phyloP scores from a whole-genome alignment of 2,113 vertebrate species.

The Oryzias melastigma region DNA sequence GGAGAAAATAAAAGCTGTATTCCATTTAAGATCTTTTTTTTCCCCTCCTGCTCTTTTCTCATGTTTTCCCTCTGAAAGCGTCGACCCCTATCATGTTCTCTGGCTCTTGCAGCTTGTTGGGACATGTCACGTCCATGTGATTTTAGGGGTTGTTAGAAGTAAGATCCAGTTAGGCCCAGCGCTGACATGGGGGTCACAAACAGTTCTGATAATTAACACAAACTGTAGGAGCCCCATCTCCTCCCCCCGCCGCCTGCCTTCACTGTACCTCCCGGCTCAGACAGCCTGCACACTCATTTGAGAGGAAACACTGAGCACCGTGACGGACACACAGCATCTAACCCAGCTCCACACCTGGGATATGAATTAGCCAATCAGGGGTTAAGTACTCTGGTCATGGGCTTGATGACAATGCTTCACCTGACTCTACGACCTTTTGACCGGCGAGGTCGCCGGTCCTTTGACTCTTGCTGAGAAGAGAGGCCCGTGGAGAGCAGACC shows the following conservation, averaged over 20 bases:
- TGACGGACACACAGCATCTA: slow-evolving; percentile 73
- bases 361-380: slow-evolving; percentile 70
- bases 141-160: slow-evolving; percentile 33
- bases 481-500: slow-evolving; percentile 25
- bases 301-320: slow-evolving; percentile 57
- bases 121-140: slow-evolving; percentile 22
- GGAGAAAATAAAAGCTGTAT: not conserved
- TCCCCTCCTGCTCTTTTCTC: not conserved
- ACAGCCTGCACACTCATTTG: slow-evolving; percentile 53
- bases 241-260: not conserved
- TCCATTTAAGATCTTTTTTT: not conserved
- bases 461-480: slow-evolving; percentile 27
- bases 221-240: slow-evolving; percentile 57
- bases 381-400: slow-evolving; percentile 73
- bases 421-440: slow-evolving; percentile 59
- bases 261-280: slow-evolving; percentile 45
- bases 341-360: slow-evolving; percentile 72
- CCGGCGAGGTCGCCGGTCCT: slow-evolving; percentile 42
- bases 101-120: slow-evolving; percentile 1
- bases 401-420: slow-evolving; percentile 74
- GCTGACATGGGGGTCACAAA: slow-evolving; percentile 66
- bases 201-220: slow-evolving; percentile 67
- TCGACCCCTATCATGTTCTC: slow-evolving; percentile 17
- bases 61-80: not conserved
- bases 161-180: slow-evolving; percentile 48